Percentiles rank a stretch among this genome's conserved stretches.
Conservation (phyloP, 2,888 invertebrate species). For the Thymelicus acteon region DNA sequence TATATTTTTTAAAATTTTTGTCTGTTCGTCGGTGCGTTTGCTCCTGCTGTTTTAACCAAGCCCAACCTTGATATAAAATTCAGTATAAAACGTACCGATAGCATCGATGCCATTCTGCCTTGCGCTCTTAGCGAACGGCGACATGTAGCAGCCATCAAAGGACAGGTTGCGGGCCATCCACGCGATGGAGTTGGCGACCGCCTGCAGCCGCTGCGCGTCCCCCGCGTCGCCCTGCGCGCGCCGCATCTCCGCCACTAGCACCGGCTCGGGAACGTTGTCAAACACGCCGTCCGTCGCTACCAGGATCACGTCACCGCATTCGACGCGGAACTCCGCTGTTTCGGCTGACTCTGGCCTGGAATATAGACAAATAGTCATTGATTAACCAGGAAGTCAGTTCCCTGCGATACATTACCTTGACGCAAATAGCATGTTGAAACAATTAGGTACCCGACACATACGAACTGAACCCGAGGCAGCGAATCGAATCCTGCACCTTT, state of each 20-base stretch:
- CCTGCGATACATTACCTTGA: no score
- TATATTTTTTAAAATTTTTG: no score
- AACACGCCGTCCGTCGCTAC: constrained; percentile 99
- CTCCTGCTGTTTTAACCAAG: no score
- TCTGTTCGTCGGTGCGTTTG: no score
- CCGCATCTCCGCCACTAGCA: constrained; percentile 93
- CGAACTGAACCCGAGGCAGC: no score
- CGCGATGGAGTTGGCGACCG: constrained; percentile 97
- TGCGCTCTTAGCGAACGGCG: constrained; percentile 97
- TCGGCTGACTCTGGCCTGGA: constrained; percentile 95
- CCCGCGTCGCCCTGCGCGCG: constrained; percentile 83
- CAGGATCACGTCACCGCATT: constrained; percentile 97
- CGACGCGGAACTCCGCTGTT: constrained; percentile 93
- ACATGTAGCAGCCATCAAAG: constrained; percentile 97
- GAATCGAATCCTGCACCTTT: no score
- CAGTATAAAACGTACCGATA: constrained; percentile 85
- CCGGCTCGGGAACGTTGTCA: constrained; percentile 97
- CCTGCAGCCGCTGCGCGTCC: constrained; percentile 92
- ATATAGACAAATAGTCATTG: neutral
- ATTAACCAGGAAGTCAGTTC: no score
- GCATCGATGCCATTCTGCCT: constrained; percentile 96
- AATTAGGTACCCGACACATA: no score
- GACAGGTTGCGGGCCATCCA: constrained; percentile 97
- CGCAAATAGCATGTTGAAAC: no score
- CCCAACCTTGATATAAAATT: no score